Evolutionary conservation across 92 coral and sea anemone species (phyloP).

Genomic region (Chrysogorgia sp.): DNA sequence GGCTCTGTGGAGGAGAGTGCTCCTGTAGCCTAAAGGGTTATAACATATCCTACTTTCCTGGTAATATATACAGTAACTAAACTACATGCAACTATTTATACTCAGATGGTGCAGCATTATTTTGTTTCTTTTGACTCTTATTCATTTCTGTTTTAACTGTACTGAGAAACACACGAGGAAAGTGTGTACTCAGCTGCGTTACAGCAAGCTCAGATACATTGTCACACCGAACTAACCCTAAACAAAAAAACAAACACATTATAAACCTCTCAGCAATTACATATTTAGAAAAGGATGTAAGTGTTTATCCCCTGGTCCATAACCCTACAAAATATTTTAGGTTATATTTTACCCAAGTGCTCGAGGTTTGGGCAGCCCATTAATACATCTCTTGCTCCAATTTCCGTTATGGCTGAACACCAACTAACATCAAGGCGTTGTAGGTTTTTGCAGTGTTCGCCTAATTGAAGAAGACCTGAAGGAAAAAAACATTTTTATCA

Average conservation of each 20-base stretch:
- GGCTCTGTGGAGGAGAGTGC: no score
- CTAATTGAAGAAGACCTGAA: conserved; percentile 70
- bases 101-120: no score
- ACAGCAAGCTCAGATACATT: conserved; percentile 68
- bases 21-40: no score
- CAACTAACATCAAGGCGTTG: conserved; percentile 92
- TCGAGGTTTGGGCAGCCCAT: conserved; percentile 75
- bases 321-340: neutral
- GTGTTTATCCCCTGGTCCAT: neutral
- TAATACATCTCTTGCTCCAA: conserved; percentile 75
- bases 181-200: conserved; percentile 61
- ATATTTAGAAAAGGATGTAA: neutral
- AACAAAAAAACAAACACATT: conserved; percentile 6
- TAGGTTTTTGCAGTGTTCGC: conserved; percentile 54
- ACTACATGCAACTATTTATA: no score
- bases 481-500: neutral
- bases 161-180: conserved; percentile 77
- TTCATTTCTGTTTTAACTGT: conserved; percentile 88
- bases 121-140: no score
- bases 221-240: conserved; percentile 92
- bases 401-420: conserved; percentile 88
- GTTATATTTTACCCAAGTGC: conserved; percentile 69
- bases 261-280: neutral
- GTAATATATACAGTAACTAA: no score
- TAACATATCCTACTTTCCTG: no score